Evolutionary conservation across 2,888 invertebrate genomes (phyloP).

Genomic region (Bibio marci): DNA sequence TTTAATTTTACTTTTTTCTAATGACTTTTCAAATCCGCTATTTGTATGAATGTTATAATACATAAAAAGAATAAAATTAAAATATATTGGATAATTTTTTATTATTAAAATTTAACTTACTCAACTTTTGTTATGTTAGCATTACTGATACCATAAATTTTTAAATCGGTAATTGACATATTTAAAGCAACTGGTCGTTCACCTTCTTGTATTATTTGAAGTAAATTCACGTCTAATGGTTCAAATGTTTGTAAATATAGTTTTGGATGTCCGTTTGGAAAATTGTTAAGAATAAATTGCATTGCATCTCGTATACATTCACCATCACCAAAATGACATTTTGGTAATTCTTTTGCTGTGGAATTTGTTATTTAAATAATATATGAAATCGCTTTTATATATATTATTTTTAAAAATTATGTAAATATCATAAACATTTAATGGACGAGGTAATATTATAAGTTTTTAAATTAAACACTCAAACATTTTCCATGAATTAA

Average conservation of each 20-base stretch:
- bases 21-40: slow-evolving; percentile 23
- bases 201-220: slow-evolving; percentile 4
- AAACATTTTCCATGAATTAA: too few relatives aligned
- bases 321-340: slow-evolving; percentile 21
- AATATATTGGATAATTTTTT: too few relatives aligned
- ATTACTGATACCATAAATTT: slow-evolving; percentile 7
- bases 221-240: slow-evolving; percentile 1
- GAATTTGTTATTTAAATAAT: too few relatives aligned
- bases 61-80: neutral
- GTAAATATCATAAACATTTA: too few relatives aligned
- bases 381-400: too few relatives aligned
- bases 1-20: slow-evolving; percentile 23
- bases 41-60: too few relatives aligned
- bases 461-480: too few relatives aligned
- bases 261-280: slow-evolving; percentile 18
- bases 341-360: slow-evolving; percentile 19
- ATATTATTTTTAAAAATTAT: too few relatives aligned
- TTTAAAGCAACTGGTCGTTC: slow-evolving; percentile 6
- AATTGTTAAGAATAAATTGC: slow-evolving; percentile 16
- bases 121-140: slow-evolving; percentile 11
- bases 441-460: too few relatives aligned
- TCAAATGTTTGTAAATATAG: slow-evolving; percentile 4
- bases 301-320: slow-evolving; percentile 21
- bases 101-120: too few relatives aligned
- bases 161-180: slow-evolving; percentile 12